These are phyloP conservation scores for Mythimna albipuncta DNA, from an alignment of 2,888 invertebrate species.

Conservation along the genomic window DNA sequence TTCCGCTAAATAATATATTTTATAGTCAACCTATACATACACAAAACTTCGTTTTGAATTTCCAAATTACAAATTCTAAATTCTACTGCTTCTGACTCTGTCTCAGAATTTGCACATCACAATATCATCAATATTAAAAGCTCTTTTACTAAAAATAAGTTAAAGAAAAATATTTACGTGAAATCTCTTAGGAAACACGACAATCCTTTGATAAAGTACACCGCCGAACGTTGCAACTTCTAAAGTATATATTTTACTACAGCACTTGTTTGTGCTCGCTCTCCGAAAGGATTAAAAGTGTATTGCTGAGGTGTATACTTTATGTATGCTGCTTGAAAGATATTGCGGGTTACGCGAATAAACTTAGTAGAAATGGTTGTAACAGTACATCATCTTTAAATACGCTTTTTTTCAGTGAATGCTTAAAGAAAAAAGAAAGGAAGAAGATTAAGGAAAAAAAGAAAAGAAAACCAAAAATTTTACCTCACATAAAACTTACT, in stretches of 20 bases:
- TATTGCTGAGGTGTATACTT: slow-evolving; percentile 19
- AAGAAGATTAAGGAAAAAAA: no score
- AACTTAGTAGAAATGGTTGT: not conserved
- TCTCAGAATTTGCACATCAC: not conserved
- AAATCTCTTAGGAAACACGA: slow-evolving; percentile 35
- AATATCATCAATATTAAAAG: slow-evolving; percentile 24
- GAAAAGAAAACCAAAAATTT: no score
- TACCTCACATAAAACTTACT: no score
- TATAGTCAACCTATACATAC: no score
- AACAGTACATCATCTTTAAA: not conserved
- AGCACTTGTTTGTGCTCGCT: slow-evolving; percentile 46
- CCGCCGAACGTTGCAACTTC: slow-evolving; percentile 26
- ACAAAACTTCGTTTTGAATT: not conserved
- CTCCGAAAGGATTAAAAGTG: slow-evolving; percentile 47
- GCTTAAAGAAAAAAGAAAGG: no score
- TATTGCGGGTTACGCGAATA: not conserved
- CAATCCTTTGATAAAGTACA: slow-evolving; percentile 34
- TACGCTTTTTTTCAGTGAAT: no score
- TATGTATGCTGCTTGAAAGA: slow-evolving; percentile 2
- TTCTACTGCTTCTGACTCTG: not conserved
- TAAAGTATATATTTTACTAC: slow-evolving; percentile 44
- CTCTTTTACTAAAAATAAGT: slow-evolving; percentile 7
- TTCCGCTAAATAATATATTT: no score
- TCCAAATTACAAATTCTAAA: no score
- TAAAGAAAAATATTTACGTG: slow-evolving; percentile 40